Conservation (phyloP, 1,140 invertebrate species). For the Condylostylus longicornis region DNA sequence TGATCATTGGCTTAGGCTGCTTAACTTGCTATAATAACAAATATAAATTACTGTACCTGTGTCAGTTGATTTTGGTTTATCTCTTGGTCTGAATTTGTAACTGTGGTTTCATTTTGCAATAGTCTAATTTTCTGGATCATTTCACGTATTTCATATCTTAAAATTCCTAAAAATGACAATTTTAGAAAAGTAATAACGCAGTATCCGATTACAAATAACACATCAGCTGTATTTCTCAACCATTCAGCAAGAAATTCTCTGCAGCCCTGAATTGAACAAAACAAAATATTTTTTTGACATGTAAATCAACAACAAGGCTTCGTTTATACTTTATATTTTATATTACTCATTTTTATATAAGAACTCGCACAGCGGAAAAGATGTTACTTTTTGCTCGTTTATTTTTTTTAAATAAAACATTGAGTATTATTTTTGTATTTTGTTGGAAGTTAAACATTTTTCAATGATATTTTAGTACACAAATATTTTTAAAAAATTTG, state of each 20-base stretch:
- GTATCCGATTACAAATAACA: slow-evolving; percentile 71
- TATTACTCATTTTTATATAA: too few species aligned
- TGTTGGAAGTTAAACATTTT: too few species aligned
- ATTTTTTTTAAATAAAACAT: too few species aligned
- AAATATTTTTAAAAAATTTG: too few species aligned
- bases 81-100: slow-evolving; percentile 17
- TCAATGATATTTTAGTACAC: too few species aligned
- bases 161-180: slow-evolving; percentile 74
- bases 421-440: too few species aligned
- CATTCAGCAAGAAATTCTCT: slow-evolving; percentile 52
- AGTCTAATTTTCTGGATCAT: slow-evolving; percentile 80
- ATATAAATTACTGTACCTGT: slow-evolving; percentile 1
- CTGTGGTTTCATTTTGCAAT: slow-evolving; percentile 37
- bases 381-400: too few species aligned
- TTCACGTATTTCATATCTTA: slow-evolving; percentile 69
- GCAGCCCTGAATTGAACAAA: slow-evolving; percentile 38
- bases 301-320: too few species aligned
- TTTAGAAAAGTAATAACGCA: slow-evolving; percentile 83
- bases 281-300: neutral
- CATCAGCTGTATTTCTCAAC: slow-evolving; percentile 60
- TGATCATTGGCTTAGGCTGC: too few species aligned
- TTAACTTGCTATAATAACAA: too few species aligned
- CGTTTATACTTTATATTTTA: too few species aligned
- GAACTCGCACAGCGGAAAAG: too few species aligned
- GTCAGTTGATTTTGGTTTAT: slow-evolving; percentile 16